Base-by-base conservation (phyloP, 2,797 vertebrate species). In the Centroberyx gerrardi region DNA sequence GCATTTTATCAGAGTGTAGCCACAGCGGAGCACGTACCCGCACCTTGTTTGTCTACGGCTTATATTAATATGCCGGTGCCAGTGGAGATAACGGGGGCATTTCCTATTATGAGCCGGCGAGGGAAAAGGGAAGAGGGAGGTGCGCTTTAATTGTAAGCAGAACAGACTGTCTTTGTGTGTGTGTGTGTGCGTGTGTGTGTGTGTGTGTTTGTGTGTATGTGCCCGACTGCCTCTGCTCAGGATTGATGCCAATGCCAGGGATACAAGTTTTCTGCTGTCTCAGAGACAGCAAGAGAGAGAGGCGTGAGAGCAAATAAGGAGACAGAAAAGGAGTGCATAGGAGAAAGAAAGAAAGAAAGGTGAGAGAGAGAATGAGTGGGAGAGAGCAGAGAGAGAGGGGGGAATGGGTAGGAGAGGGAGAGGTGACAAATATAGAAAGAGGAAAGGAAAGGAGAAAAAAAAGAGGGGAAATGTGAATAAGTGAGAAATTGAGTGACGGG, bases 51-150 rank as follows among this genome's bases (percentile, higher is more conserved):
- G 88, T 88, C 68, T 72, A 68, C 5, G 74, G 74, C 85, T 92
- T 90, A 90, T 89, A 92, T 94, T 93, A 93, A 94, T 90, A 93
- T 56, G 66, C 77, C 52, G 59, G 78, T 76, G 87, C 76, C 87
- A 81, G 27, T 55, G 31, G 65, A 91, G 93, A 95, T 94, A 95
- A 94, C 82, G 36, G 69, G 86, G 87, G 88, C 82, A 91, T 93
- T 95, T 95, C 94, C 93, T 92, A 88, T 85, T 87, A 87, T 88
- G 85, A 89, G 86, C 73, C 78, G 71, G 84, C 81, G 68, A 80
- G 80, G 82, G 86, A 84, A 92, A 94, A 82, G 84, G 88, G 93
- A 93, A 94, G 65, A 87, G 90, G 91, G 90, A 92, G 92, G 86
- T 86, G 53, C 68, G 18, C 74, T 76, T 84, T 80, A 86, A 83